phyloP scores from a whole-genome alignment of 92 coral and sea anemone species.

The Metridium senile region DNA sequence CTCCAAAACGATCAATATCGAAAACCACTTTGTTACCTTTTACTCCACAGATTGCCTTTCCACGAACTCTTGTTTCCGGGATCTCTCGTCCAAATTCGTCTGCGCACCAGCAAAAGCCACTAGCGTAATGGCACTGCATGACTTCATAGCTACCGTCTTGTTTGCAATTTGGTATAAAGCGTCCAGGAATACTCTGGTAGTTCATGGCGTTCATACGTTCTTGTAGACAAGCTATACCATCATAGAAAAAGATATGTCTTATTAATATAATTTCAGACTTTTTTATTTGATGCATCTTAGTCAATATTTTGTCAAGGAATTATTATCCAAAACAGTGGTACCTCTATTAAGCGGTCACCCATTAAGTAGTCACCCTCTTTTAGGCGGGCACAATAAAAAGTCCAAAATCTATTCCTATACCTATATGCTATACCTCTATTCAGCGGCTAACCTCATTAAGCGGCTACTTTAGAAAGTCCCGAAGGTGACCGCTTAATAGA shows the following conservation, averaged over 20 bases:
- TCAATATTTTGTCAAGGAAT: too few species aligned
- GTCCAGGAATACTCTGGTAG: conserved; percentile 71
- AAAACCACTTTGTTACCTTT: too few species aligned
- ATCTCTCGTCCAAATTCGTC: conserved; percentile 75
- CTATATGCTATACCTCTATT: too few species aligned
- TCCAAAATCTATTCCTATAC: too few species aligned
- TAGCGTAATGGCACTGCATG: conserved; percentile 67
- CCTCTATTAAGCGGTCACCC: too few species aligned
- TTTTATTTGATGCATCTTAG: too few species aligned
- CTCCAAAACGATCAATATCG: too few species aligned
- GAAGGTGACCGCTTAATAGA: background rate
- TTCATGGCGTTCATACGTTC: conserved; percentile 60
- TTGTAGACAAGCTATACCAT: conserved; percentile 36
- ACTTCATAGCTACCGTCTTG: conserved; percentile 56
- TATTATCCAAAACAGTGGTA: too few species aligned
- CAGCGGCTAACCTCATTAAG: too few species aligned
- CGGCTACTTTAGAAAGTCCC: too few species aligned
- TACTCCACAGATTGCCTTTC: conserved; percentile 57
- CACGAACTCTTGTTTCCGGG: conserved; percentile 70
- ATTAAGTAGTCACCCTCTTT: too few species aligned
- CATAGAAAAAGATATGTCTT: background rate
- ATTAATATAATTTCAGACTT: background rate
- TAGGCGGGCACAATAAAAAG: too few species aligned
- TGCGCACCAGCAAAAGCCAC: conserved; percentile 78
- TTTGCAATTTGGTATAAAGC: conserved; percentile 65